Evolutionary conservation across 2,797 vertebrate genomes (phyloP).

Genomic region (Galago senegalensis): DNA sequence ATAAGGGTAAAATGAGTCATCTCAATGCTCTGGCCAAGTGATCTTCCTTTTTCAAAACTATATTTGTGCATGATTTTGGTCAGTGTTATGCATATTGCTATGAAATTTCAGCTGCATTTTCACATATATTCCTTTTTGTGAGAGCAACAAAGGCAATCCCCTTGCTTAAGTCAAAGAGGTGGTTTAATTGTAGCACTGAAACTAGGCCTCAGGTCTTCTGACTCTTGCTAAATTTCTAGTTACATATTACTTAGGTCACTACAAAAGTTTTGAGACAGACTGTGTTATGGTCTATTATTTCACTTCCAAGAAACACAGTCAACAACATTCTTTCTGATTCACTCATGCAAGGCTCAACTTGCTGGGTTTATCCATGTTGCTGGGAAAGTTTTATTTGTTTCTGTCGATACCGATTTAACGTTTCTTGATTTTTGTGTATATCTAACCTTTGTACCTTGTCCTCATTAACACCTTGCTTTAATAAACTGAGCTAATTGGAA

Average conservation of each 20-base stretch:
- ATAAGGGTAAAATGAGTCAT: background rate
- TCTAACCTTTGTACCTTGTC: background rate
- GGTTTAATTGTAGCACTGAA: conserved; percentile 23
- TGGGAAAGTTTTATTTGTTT: too few relatives aligned
- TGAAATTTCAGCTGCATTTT: background rate
- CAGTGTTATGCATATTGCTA: background rate
- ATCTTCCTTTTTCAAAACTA: background rate
- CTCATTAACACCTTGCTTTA: conserved; percentile 45
- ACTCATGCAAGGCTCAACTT: too few relatives aligned
- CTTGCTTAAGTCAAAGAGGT: background rate
- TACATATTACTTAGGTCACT: background rate
- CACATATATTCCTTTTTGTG: background rate
- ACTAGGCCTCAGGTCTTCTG: background rate
- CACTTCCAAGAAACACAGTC: too few relatives aligned
- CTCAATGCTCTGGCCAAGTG: background rate
- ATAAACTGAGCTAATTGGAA: conserved; percentile 21
- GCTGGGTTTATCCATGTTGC: too few relatives aligned
- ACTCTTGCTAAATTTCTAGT: background rate
- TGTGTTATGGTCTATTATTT: too few relatives aligned
- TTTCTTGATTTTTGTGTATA: too few relatives aligned
- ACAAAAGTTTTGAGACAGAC: too few relatives aligned
- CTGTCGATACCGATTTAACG: too few relatives aligned
- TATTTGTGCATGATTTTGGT: background rate
- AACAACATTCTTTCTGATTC: too few relatives aligned
- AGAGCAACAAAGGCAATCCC: background rate